Evolutionary conservation across 2,797 vertebrate genomes (phyloP), one percentile per base, ranked within the genome.

Genomic region (Onychomys arenicola): DNA sequence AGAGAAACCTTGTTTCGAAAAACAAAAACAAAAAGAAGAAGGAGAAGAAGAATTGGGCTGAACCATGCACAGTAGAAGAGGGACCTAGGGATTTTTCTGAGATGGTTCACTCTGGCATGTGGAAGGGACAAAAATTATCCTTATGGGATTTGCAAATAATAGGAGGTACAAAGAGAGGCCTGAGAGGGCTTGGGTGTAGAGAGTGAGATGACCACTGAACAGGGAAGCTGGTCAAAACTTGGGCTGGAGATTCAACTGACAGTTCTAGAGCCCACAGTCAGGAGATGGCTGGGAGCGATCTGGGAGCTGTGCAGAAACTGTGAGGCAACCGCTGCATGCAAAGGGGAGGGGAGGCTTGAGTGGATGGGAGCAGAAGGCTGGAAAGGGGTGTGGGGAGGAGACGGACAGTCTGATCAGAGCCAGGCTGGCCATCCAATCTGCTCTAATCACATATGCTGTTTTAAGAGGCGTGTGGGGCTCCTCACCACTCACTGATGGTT

Each of bases 191-290:
- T 69, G n/a, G 65, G 21, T 61, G 37, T 23, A 17, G 16, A 77
- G 69, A 93, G 40, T 61, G 65, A 65, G 43, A 13, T 25, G 8
- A 43, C 25, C 27, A 65, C 52, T 59, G 37, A 90, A 55, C 1
- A 73, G 71, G 43, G 80, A 49, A 55, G 32, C 34, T 92, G 73
- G 46, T 46, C 40, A 57, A 86, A 29, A 9, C 83, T 2, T 86
- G 49, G 95, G 43, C 89, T 93, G 34, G 34, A 96, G 69, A 89
- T 19, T 88, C 71, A 17, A 29, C 61, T 90, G 89, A 93, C 7
- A 81, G 76, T 76, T 93, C 43, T 73, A 93, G 46, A 63, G 75
- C 46, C 75, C 61, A 83, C 95, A 91, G 23, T 65, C 82, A 86
- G 43, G 16, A 27, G 17, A 46, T 27, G n/a, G 13, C 46, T 1